These are phyloP conservation scores for Paracanthobrama guichenoti DNA, from an alignment of 2,113 vertebrate species.

Conservation along the genomic window DNA sequence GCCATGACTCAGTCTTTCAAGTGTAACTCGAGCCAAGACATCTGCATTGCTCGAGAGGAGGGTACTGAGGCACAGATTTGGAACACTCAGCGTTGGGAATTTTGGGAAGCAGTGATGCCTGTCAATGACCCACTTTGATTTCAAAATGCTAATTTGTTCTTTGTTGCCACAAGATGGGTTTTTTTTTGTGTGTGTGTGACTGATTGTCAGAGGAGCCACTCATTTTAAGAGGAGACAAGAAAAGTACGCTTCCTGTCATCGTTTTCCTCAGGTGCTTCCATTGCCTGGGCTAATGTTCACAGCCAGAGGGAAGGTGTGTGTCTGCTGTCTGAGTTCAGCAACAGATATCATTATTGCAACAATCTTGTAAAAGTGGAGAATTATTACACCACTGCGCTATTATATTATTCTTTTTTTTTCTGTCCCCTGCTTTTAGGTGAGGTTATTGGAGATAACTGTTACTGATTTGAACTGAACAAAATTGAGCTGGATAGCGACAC, in stretches of 20 bases:
- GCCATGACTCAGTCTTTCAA: constrained; percentile 70
- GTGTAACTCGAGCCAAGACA: constrained; percentile 73
- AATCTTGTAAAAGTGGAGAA: constrained; percentile 63
- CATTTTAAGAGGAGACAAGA: constrained; percentile 34
- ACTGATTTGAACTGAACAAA: not conserved
- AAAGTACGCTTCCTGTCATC: constrained; percentile 8
- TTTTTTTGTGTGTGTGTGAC: constrained; percentile 1
- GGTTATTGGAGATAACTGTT: not conserved
- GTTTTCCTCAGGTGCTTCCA: constrained; percentile 47
- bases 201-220: not conserved
- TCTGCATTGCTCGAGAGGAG: constrained; percentile 70
- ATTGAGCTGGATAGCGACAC: no score
- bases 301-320: constrained; percentile 23
- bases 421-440: not conserved
- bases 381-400: constrained; percentile 64
- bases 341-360: constrained; percentile 59
- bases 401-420: constrained; percentile 35
- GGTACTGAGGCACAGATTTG: constrained; percentile 55
- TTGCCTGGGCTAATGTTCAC: constrained; percentile 40
- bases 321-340: not conserved
- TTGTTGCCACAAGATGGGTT: constrained; percentile 37
- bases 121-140: constrained; percentile 34
- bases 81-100: constrained; percentile 56
- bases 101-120: constrained; percentile 47
- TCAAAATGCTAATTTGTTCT: constrained; percentile 17